Evolutionary conservation across 2,797 vertebrate species (phyloP).

Genomic region (Poeciliopsis presidionis): DNA sequence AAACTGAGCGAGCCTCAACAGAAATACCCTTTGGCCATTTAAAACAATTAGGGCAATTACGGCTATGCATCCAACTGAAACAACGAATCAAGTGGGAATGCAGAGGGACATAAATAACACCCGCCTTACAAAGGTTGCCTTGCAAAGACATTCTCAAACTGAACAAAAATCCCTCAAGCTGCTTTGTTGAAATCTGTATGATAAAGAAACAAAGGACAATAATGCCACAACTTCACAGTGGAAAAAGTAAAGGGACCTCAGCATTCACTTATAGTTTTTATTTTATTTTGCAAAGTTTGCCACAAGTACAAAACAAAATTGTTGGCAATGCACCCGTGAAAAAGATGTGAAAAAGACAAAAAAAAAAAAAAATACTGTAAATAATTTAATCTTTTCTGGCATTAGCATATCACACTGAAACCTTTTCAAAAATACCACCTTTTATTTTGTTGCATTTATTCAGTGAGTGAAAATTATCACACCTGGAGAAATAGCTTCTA

Average conservation of each 20-base stretch:
- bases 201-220: neutral
- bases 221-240: neutral
- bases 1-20: neutral
- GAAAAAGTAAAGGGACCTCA: neutral
- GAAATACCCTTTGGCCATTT: neutral
- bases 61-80: conserved; percentile 2
- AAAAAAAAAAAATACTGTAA: too few relatives aligned
- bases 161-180: neutral
- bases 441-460: neutral
- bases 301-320: neutral
- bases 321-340: neutral
- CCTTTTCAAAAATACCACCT: neutral
- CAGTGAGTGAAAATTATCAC: neutral
- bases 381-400: neutral
- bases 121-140: neutral
- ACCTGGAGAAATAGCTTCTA: neutral
- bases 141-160: neutral
- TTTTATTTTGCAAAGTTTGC: neutral
- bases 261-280: neutral
- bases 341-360: neutral
- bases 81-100: neutral
- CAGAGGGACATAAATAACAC: neutral
- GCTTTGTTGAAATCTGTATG: neutral
- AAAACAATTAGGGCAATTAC: conserved; percentile 2
- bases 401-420: neutral